phyloP scores from a whole-genome alignment of 1,140 invertebrate genomes.

The Drosophila murphyi region DNA sequence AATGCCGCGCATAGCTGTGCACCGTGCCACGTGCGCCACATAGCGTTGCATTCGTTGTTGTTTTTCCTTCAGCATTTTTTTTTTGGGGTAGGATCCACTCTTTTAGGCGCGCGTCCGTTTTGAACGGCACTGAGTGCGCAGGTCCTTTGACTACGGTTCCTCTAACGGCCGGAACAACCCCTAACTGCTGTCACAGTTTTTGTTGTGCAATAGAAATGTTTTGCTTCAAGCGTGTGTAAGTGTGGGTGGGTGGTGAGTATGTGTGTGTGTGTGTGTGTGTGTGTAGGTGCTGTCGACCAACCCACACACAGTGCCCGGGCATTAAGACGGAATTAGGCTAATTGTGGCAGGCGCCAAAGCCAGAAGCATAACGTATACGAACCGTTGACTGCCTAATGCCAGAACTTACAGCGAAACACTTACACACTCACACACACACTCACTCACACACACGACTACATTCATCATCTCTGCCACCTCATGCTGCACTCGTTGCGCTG shows the following conservation, averaged over 20 bases:
- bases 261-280: constrained; percentile 29
- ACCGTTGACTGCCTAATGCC: constrained; percentile 21
- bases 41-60: constrained; percentile 11
- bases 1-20: constrained; percentile 43
- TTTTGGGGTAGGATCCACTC: constrained; percentile 70
- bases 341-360: constrained; percentile 42
- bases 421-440: background rate
- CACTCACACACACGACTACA: constrained; percentile 2
- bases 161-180: constrained; percentile 76
- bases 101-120: constrained; percentile 49
- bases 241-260: constrained; percentile 17
- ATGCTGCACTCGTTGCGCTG: constrained; percentile 8
- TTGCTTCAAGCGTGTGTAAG: background rate
- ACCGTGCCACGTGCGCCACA: constrained; percentile 47
- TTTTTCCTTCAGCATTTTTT: constrained; percentile 14
- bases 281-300: constrained; percentile 76
- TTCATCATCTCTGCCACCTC: constrained; percentile 37
- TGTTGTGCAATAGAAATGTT: constrained; percentile 56
- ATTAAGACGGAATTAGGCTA: constrained; percentile 68
- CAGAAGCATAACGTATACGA: constrained; percentile 38
- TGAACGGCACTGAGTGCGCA: constrained; percentile 56
- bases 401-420: background rate
- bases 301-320: constrained; percentile 58
- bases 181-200: constrained; percentile 62
- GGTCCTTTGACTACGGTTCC: constrained; percentile 41